These are phyloP conservation scores for Timema podura DNA, from an alignment of 2,888 invertebrate species.

Conservation along the genomic window DNA sequence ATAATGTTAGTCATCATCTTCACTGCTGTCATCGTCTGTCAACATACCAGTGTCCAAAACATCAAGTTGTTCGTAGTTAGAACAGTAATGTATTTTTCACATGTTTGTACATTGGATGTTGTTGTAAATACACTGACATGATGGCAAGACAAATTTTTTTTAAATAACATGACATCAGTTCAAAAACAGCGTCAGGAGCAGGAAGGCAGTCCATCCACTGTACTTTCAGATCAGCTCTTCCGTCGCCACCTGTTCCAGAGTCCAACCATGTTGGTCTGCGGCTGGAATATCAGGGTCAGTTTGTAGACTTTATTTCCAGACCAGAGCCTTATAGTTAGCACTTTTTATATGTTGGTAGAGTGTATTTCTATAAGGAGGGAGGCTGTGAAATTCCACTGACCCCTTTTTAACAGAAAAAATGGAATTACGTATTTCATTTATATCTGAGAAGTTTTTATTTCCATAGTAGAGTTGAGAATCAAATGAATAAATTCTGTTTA, in stretches of 20 bases:
- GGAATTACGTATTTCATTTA: not conserved
- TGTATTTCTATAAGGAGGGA: not conserved
- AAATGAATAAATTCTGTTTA: not conserved
- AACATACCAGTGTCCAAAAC: not conserved
- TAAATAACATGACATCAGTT: not conserved
- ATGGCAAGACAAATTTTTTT: not conserved
- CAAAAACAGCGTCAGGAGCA: constrained; percentile 8
- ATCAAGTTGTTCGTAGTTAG: not conserved
- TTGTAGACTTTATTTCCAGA: not conserved
- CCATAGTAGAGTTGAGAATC: not conserved
- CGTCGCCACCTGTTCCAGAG: not conserved
- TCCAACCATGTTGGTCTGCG: constrained; percentile 5
- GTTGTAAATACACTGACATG: not conserved
- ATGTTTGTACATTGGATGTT: not conserved
- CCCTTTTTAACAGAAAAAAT: constrained; percentile 5
- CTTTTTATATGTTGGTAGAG: constrained; percentile 1
- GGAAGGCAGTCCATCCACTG: constrained; percentile 1
- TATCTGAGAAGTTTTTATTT: not conserved
- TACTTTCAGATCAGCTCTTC: not conserved
- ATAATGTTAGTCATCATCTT: not conserved
- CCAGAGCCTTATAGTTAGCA: not conserved
- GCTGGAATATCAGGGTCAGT: not conserved
- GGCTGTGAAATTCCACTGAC: not conserved
- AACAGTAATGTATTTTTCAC: constrained; percentile 1
- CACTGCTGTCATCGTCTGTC: not conserved